Conservation (phyloP, 2,113 vertebrate species). For the Todiramphus chloris region DNA sequence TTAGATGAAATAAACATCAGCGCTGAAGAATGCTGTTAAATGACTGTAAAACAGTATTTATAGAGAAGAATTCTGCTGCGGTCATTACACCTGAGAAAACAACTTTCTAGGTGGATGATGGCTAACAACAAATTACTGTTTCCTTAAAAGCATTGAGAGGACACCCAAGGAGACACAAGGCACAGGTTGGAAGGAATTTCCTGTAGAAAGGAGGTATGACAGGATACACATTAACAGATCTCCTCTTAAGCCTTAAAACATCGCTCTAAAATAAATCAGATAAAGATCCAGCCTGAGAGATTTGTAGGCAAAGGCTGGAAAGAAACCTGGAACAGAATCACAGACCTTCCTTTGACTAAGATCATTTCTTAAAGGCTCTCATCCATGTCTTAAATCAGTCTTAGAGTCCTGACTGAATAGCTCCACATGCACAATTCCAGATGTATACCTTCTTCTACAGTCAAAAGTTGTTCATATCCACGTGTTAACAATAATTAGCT, state of each 20-base stretch:
- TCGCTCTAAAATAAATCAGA: not conserved
- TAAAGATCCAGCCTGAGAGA: not conserved
- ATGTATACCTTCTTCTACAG: rapidly evolving
- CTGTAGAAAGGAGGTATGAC: not conserved
- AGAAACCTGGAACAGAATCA: not conserved
- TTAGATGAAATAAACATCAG: conserved; percentile 67
- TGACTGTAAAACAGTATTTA: conserved; percentile 44
- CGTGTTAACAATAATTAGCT: not conserved
- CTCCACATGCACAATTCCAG: not conserved
- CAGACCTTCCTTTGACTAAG: not conserved
- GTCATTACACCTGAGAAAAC: conserved; percentile 9
- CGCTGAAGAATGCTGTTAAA: conserved; percentile 58
- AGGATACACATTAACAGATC: not conserved
- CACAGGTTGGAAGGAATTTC: not conserved
- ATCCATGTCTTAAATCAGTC: not conserved
- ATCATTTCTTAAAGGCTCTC: not conserved
- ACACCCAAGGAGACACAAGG: not conserved
- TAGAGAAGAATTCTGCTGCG: not conserved
- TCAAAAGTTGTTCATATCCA: rapidly evolving
- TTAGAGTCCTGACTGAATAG: not conserved
- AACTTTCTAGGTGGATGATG: not conserved
- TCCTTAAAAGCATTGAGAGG: not conserved
- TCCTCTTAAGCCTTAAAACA: not conserved
- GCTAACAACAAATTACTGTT: not conserved
- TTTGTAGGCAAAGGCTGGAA: not conserved